Base-by-base conservation (phyloP, 1,140 invertebrate species). In the Drosophila simulans region DNA sequence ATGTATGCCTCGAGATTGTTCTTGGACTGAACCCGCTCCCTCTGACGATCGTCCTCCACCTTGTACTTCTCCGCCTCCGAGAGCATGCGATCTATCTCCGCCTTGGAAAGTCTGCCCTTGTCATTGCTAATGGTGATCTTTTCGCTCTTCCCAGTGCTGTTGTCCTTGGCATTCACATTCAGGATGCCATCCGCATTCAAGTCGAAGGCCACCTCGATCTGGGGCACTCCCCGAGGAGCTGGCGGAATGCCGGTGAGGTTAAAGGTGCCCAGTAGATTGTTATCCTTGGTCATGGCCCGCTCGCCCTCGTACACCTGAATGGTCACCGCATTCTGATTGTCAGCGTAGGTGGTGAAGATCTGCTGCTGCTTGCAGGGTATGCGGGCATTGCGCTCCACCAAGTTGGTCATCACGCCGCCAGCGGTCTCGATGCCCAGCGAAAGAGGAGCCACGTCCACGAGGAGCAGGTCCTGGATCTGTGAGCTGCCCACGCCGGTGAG, bases 21-120 rank as follows among this genome's bases (percentile, higher is more conserved):
- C 74, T 96, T 95, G 2, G 95, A 93, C 54, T 94, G 90, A 12
- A 98, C 95, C 51, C 94, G 94, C 55, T 95, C 94, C 53, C 93
- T 93, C 56, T 95, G 94, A 42, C 94, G 94, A 37, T 96, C 95
- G 78, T 96, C 95, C 86, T 96, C 95, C 20, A 93, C 93, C 71
- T 94, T 95, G 81, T 95, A 96, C 68, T 94, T 95, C 71, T 96
- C 95, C 8, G 96, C 95, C 35, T 96, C 96, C n/a, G 94, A 92
- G 11, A 99, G 94, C 98, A 99, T 99, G 34, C 95, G 94, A 80
- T 98, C 97, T 77, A 99, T 99, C 80, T 99, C 97, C 25, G 96
- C 96, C 90, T 98, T 97, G 22, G 95, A 96, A 3, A 99, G 93
- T 20, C 98, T 95, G 3, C 98, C 97, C 91, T 98, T 98, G 89